Base-by-base conservation (phyloP, 92 coral and sea anemone species). In the Porites lobata region DNA sequence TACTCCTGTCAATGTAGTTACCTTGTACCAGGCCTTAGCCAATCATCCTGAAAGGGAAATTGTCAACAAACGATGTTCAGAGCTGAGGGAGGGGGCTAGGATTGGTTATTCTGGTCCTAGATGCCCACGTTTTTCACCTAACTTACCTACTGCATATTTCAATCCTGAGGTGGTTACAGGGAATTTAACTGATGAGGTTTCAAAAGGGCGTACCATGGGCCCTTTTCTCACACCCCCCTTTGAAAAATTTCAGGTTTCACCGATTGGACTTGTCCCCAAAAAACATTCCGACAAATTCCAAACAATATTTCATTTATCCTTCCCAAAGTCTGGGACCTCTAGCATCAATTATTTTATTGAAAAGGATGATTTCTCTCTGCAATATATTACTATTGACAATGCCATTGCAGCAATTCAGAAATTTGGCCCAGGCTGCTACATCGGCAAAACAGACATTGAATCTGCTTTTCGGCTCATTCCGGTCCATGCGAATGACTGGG, bases 361-460 rank as follows among this genome's bases (percentile, higher is more conserved):
- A 24, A 24, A 24, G 26, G 85, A 78, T 12, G 69, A 77, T 22
- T 86, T 77, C 18, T 65, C 53, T 4, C 79, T 86, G 4, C 90
- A 82, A 82, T 26, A 51, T 17, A 54, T 74, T 77, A 82, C 61
- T 26, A 86, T 90, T 50, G 84, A 80, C 75, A 72, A 90, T 52
- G 93, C 87, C 26, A 54, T 11, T 57, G 56, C 64, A 67, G 91
- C 73, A 17, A 65, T 76, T 57, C 64, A 22, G 43, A 68, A 47
- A 13, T 80, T 86, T 50, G 93, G 93, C 71, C 72, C 32, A 53
- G 59, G 66, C 47, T 62, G 71, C 62, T 85, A 69, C 54, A 57
- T 91, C 56, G 91, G 91, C 47, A 91, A 91, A 77, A 91, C 94
- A 11, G 94, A 87, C 77, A 82, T 91, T 9, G 91, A 81, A 69